Base-by-base conservation (phyloP, 2,888 invertebrate genomes). In the Coronaproctus castanopsis region DNA sequence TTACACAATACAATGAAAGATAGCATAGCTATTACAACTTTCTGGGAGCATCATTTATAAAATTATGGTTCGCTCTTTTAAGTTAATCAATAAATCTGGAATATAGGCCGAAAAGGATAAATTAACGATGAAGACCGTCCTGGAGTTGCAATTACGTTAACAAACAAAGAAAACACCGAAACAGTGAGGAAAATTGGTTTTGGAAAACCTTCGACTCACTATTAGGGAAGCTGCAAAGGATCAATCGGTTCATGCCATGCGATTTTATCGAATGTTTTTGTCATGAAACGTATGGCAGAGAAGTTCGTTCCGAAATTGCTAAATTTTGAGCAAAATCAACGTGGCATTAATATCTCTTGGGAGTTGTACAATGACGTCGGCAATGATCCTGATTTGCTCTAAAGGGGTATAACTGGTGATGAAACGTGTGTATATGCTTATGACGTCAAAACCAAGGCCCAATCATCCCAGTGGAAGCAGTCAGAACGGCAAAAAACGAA, bases 361-460 rank as follows among this genome's bases (percentile, higher is more conserved):
- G 36, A 36, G 36, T 14, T 36, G 14, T 36, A 8, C 8, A 36
- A 36, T 36, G 36, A 36, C 36, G 36, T 36, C 36, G 14, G 14
- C 14, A 14, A 14, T 20, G 63, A 65, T 61, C 57, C 63, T 60
- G 61, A 65, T 61, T 61, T 65, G 48, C 63, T 67, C 51, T 55
- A 64, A 62, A 57, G 58, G 49, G 58, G 65, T 57, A 65, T 67
- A 66, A 66, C 65, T 64, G 64, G 64, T 65, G 65, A 67, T 60
- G 64, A 67, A 66, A 62, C 65, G 62, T 68, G 67, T 64, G 61
- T 67, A 22, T 65, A 65, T 63, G 65, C 62, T 55, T 67, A 66
- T 63, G 66, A 65, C 64, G 60, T 65, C 49, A 63, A 68, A 67
- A 67, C 36, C 36, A 36, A 36, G 14, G 36, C 36, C 8, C 36